These are phyloP conservation scores for Nomada goodeniana DNA, from an alignment of 2,888 invertebrate genomes.

Conservation along the genomic window DNA sequence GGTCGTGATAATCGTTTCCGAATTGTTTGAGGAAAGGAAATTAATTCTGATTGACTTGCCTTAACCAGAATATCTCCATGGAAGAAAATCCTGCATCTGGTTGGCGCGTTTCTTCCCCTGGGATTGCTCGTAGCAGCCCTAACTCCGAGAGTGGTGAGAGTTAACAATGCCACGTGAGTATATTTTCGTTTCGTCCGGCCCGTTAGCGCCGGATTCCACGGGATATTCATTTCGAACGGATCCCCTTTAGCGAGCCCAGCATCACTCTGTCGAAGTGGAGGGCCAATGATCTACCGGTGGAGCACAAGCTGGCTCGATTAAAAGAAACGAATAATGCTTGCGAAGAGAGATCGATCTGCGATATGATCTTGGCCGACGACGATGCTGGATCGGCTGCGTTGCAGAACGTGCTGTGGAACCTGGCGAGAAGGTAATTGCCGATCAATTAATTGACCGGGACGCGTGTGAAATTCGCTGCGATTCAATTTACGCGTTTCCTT, in stretches of 20 bases:
- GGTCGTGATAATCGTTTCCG: too few species aligned
- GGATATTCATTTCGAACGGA: slow-evolving; percentile 7
- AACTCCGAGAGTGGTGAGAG: slow-evolving; percentile 88
- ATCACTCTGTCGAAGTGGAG: slow-evolving; percentile 81
- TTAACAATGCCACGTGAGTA: slow-evolving; percentile 84
- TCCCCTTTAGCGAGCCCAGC: slow-evolving; percentile 74
- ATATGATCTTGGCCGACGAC: slow-evolving; percentile 74
- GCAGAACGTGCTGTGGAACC: slow-evolving; percentile 75
- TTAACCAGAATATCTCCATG: slow-evolving; percentile 84
- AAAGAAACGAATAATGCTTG: slow-evolving; percentile 69
- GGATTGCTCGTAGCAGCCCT: slow-evolving; percentile 90
- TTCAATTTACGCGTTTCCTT: not conserved
- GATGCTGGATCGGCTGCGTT: slow-evolving; percentile 69
- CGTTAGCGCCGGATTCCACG: not conserved
- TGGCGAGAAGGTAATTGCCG: slow-evolving; percentile 70
- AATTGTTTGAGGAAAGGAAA: not conserved
- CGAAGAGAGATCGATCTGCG: slow-evolving; percentile 80
- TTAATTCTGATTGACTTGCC: not conserved
- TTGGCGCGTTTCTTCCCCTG: slow-evolving; percentile 89
- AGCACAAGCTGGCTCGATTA: slow-evolving; percentile 74
- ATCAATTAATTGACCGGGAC: not conserved
- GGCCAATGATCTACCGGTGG: slow-evolving; percentile 77
- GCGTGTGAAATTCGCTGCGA: not conserved
- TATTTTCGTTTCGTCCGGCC: not conserved
- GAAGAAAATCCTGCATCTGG: slow-evolving; percentile 88